These are phyloP conservation scores for Entomobrya multifasciata DNA, from an alignment of 2,888 invertebrate species.

Conservation along the genomic window DNA sequence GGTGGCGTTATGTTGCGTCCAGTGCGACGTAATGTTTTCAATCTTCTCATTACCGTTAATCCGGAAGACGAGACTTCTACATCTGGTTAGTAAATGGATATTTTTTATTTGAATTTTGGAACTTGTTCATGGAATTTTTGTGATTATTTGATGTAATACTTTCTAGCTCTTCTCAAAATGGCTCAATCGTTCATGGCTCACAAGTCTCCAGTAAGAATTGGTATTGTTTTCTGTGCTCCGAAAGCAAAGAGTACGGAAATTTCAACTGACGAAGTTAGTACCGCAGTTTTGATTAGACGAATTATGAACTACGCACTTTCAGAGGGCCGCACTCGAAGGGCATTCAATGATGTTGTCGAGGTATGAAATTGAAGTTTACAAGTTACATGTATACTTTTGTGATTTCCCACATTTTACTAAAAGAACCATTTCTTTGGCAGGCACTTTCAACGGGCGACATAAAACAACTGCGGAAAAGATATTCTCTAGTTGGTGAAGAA, in stretches of 20 bases:
- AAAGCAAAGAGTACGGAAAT: slow-evolving; percentile 16
- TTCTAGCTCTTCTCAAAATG: slow-evolving; percentile 88
- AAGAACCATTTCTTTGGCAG: too few species aligned
- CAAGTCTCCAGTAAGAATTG: slow-evolving; percentile 93
- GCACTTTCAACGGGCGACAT: slow-evolving; percentile 75
- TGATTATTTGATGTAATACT: not conserved
- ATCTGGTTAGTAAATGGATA: slow-evolving; percentile 56
- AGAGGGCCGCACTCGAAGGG: slow-evolving; percentile 74
- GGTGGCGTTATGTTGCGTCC: slow-evolving; percentile 98
- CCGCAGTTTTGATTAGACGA: slow-evolving; percentile 69
- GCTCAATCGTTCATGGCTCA: slow-evolving; percentile 95
- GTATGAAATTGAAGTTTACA: too few species aligned
- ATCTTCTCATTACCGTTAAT: slow-evolving; percentile 76
- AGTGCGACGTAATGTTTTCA: slow-evolving; percentile 86
- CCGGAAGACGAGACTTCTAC: slow-evolving; percentile 75
- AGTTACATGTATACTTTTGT: too few species aligned
- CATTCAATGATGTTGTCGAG: slow-evolving; percentile 76
- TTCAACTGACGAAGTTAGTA: slow-evolving; percentile 30
- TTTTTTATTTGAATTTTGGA: not conserved
- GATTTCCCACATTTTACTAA: too few species aligned
- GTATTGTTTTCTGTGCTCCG: slow-evolving; percentile 87
- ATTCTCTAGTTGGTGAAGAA: slow-evolving; percentile 76
- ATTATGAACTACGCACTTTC: slow-evolving; percentile 77
- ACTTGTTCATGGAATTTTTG: too few species aligned
- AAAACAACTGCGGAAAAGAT: slow-evolving; percentile 39